phyloP scores from a whole-genome alignment of 2,113 vertebrate genomes.

The Paramormyrops kingsleyae region DNA sequence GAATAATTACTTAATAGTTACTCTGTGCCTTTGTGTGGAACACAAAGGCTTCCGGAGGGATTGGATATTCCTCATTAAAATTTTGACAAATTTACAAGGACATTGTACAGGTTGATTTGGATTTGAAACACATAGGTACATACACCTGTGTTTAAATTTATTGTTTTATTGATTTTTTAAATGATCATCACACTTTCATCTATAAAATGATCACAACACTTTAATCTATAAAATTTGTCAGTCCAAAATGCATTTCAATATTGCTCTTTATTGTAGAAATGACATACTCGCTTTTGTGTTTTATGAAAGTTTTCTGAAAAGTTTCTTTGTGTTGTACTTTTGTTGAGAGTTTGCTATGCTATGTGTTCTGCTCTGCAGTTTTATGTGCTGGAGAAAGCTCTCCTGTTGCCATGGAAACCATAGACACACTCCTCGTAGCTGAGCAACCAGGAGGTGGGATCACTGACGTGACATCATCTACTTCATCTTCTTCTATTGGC shows the following conservation, averaged over 20 bases:
- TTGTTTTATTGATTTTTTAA: background rate
- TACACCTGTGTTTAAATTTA: background rate
- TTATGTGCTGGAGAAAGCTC: conserved; percentile 41
- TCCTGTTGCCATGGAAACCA: conserved; percentile 48
- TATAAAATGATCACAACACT: background rate
- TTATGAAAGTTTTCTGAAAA: background rate
- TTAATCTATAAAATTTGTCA: background rate
- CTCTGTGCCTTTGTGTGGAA: background rate
- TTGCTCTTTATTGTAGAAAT: background rate
- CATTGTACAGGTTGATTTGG: background rate
- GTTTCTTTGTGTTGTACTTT: background rate
- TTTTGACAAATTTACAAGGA: background rate
- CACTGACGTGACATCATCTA: conserved; percentile 23
- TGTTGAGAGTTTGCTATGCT: conserved; percentile 33
- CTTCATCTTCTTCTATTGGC: conserved; percentile 29
- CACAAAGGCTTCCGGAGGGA: background rate
- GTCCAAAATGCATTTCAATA: background rate
- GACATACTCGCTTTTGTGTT: background rate
- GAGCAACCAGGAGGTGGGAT: conserved; percentile 33
- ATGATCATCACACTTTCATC: background rate
- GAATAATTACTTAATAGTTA: background rate
- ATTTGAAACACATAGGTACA: background rate
- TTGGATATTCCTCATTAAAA: background rate
- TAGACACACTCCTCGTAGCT: conserved; percentile 48
- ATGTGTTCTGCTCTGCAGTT: conserved; percentile 29